phyloP scores from a whole-genome alignment of 2,113 vertebrate genomes.

The Malurus alboscapulatus region DNA sequence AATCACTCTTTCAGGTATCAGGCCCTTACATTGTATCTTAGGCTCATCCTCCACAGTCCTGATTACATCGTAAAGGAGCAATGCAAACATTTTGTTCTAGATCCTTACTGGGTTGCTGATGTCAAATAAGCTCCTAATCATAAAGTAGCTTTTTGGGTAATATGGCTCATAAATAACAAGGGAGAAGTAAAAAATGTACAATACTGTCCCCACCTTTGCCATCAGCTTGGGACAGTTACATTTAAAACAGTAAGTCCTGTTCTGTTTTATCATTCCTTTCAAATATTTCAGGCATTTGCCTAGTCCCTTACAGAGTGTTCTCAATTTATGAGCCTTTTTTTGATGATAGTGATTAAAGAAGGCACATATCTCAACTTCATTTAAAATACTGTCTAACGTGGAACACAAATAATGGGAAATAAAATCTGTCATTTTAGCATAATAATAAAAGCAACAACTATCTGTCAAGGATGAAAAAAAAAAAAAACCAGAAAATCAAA shows the following conservation, averaged over 20 bases:
- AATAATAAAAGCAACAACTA: background rate
- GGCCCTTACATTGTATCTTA: background rate
- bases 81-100: background rate
- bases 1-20: background rate
- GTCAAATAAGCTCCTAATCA: background rate
- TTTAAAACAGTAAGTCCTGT: background rate
- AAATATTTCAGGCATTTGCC: background rate
- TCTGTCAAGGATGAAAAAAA: background rate
- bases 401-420: background rate
- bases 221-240: background rate
- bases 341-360: background rate
- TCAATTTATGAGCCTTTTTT: background rate
- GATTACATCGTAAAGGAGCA: background rate
- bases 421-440: background rate
- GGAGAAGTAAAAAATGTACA: background rate
- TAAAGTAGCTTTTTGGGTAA: background rate
- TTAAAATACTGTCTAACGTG: background rate
- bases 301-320: background rate
- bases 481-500: background rate
- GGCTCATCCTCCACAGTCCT: background rate
- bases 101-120: background rate
- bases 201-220: background rate
- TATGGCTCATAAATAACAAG: background rate
- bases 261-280: background rate
- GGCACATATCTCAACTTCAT: background rate